Conservation (phyloP, 1,140 invertebrate genomes). For the Hypsibius dujardini region DNA sequence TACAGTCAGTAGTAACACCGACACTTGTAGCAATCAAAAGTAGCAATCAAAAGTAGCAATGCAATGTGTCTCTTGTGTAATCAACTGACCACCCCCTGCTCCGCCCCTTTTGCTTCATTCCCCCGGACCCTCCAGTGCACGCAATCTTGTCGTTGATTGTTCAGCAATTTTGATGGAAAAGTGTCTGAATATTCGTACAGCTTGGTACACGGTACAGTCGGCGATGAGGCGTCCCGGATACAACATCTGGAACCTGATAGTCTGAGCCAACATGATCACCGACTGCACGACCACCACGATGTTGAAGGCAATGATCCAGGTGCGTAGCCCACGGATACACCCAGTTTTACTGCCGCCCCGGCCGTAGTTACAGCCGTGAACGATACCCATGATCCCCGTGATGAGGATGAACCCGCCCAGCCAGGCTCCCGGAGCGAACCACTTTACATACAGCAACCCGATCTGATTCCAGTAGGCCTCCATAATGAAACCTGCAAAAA, state of each 20-base stretch:
- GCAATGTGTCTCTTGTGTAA: no score
- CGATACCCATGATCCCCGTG: conserved; percentile 4
- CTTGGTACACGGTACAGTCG: not conserved
- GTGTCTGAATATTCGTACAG: not conserved
- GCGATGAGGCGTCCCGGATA: not conserved
- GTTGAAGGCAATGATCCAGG: not conserved
- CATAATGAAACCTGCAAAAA: conserved; percentile 2
- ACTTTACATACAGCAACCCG: not conserved
- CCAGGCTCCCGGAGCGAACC: not conserved
- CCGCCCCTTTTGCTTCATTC: no score
- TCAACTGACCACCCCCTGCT: no score
- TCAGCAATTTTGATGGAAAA: no score
- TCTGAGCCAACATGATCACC: not conserved
- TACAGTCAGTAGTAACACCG: no score
- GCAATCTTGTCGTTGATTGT: no score
- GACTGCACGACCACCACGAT: not conserved
- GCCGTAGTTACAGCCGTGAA: not conserved
- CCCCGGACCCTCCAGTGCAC: no score
- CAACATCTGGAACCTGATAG: not conserved
- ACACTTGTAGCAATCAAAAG: no score
- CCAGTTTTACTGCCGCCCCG: not conserved
- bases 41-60: no score
- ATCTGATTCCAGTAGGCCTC: not conserved
- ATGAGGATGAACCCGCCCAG: conserved; percentile 1
- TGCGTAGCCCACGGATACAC: not conserved